Base-by-base conservation (phyloP, 1,140 invertebrate species). In the Drosophila dunni region DNA sequence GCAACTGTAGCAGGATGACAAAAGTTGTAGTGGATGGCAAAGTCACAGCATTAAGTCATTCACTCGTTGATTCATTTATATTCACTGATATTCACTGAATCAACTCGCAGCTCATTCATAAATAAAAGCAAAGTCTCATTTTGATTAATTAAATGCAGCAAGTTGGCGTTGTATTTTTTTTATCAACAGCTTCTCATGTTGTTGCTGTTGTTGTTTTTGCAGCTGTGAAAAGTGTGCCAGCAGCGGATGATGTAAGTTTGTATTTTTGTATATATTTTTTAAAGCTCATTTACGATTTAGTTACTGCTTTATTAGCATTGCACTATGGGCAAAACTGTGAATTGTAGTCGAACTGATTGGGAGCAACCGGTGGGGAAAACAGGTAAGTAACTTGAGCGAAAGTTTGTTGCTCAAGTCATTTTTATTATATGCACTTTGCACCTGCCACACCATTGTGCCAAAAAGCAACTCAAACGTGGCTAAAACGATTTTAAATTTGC, bases 71-170 rank as follows among this genome's bases (percentile, higher is more conserved):
- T 63, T 78, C 77, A 67, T 48, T 46, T 44, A 53, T 56, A 79
- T 68, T 36, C 34, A 36, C 40, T 42, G 40, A 13, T 42, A 56
- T 56, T 38, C 53, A 56, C 53, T 56, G 34, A 56, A 38, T 20
- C 53, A 56, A 56, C 34, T 56, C 13, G 9, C 4, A 8, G 17
- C 69, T 71, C 83, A 88, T 88, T 88, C 83, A 88, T 88, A 84
- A 89, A 90, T 38, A 56, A 53, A 29, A 45, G 69, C 66, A 62
- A 71, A 88, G 84, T 84, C 84, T 77, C 65, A 62, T 85, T 84
- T 84, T 85, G 83, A 88, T 88, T 89, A 88, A 88, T 88, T 89
- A 81, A 88, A 88, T 88, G 84, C 84, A 84, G 78, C 67, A 61
- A 60, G 60, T 44, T 13, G 50, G 58, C 53, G 51, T 48, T 73